Percentiles rank a stretch among this genome's conserved stretches.
Conservation (phyloP, 2,888 invertebrate species). For the Doris montereyensis region DNA sequence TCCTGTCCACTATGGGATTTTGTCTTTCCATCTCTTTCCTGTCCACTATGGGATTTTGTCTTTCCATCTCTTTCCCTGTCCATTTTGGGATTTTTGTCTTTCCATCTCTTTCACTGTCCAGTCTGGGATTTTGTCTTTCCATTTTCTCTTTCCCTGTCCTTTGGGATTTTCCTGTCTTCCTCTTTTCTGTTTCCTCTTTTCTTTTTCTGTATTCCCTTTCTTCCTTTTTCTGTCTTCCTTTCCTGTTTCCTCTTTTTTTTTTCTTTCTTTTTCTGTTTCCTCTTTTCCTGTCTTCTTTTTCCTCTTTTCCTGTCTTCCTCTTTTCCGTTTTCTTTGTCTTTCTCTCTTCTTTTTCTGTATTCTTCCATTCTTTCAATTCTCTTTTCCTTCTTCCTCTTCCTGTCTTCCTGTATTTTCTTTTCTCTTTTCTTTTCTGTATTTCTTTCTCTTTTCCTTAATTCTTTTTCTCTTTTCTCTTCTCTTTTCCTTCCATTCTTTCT, state of each 20-base stretch:
- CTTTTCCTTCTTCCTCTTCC: background rate
- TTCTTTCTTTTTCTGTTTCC: background rate
- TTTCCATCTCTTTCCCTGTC: too few relatives aligned
- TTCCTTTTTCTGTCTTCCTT: background rate
- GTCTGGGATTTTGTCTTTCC: too few relatives aligned
- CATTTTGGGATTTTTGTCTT: too few relatives aligned
- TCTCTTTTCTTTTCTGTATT: background rate
- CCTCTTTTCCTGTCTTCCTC: background rate
- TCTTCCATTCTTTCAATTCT: background rate
- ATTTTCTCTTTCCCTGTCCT: too few relatives aligned
- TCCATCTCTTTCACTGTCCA: too few relatives aligned
- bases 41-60: too few relatives aligned
- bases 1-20: too few relatives aligned
- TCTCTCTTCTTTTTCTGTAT: background rate
- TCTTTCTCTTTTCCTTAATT: background rate
- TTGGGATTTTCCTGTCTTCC: background rate
- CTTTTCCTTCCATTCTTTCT: background rate
- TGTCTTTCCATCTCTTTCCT: too few relatives aligned
- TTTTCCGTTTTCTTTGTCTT: background rate
- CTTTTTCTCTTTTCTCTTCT: background rate
- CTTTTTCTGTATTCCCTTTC: background rate
- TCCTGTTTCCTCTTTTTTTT: background rate
- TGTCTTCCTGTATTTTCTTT: background rate
- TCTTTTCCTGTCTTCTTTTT: background rate
- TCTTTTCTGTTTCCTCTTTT: background rate